Percentiles rank a stretch among this genome's conserved stretches.
Conservation (phyloP, 2,888 invertebrate genomes). For the Andrena bucephala region DNA sequence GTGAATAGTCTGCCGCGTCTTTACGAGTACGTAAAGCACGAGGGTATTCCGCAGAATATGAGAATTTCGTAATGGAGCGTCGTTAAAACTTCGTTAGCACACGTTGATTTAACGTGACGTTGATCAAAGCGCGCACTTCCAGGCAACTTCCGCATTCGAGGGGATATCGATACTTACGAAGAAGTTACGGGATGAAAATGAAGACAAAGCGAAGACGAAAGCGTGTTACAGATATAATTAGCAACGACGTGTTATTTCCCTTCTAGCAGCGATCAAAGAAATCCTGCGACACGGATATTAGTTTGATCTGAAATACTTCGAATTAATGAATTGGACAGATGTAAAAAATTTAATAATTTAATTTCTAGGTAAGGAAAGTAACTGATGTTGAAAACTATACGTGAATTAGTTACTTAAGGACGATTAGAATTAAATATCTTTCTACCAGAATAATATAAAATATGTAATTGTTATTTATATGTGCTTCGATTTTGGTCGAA, state of each 20-base stretch:
- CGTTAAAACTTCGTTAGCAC: constrained; percentile 25
- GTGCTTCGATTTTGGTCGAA: no score
- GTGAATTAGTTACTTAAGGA: no score
- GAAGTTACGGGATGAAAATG: background rate
- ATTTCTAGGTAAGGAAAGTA: no score
- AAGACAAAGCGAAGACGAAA: background rate
- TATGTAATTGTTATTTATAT: no score
- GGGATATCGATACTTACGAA: background rate
- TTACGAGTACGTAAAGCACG: constrained; percentile 24
- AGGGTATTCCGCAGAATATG: constrained; percentile 10
- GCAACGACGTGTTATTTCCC: background rate
- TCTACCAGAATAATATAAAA: no score
- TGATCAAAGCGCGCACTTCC: constrained; percentile 25
- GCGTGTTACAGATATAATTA: background rate
- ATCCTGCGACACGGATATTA: background rate
- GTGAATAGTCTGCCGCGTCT: background rate
- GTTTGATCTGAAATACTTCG: background rate
- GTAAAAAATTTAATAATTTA: no score
- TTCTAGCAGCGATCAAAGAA: background rate
- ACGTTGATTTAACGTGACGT: constrained; percentile 13
- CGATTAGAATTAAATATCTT: no score
- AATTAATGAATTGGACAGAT: no score
- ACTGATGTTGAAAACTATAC: no score
- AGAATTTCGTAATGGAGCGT: constrained; percentile 27
- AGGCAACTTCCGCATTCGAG: background rate